Evolutionary conservation across 2,113 vertebrate genomes (phyloP), one percentile per base, ranked within the genome.

Genomic region (Neopipo cinnamomea): DNA sequence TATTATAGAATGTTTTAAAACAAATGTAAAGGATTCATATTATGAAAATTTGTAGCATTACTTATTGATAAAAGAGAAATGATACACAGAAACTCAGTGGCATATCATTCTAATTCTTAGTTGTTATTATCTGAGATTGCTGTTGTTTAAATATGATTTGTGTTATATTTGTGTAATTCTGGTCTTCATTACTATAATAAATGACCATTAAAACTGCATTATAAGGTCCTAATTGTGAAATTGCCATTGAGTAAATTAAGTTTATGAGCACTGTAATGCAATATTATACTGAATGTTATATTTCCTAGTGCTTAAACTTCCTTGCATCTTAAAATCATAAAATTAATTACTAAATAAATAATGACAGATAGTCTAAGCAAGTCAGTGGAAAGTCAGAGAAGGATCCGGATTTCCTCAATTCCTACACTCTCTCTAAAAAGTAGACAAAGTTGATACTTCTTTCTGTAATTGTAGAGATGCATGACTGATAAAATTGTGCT

Each of bases 71-170:
- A 66, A 93, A 91, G 77, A 90, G 90, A 95, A 95, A 93, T 52
- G 0, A 87, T 63, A 59, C 17, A 20, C 42, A 59, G 27, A 65
- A 91, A 76, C n/a, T 85, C 50, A 52, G 56, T 56, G 37, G 55
- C 55, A 44, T 89, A 50, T 71, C 18, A 55, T 83, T 91, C 59
- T 93, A 66, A 77, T 85, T 93, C 65, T 44, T 94, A 76, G 62
- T 35, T 91, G 31, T 55, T 95, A 86, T 90, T 93, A 44, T 92
- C 53, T 93, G 65, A 59, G 61, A 86, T 59, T 91, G 63, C 47
- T 92, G 39, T 92, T 86, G 85, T 93, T 95, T 95, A 95, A 91
- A 68, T 93, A 37, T 50, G 56, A 88, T 92, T 96, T 75, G 67
- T 82, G 35, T 85, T 95, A 6, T 91, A 76, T 94, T 75, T 88